Base-by-base conservation (phyloP, 1,140 invertebrate species). In the Lanistes nyassanus region DNA sequence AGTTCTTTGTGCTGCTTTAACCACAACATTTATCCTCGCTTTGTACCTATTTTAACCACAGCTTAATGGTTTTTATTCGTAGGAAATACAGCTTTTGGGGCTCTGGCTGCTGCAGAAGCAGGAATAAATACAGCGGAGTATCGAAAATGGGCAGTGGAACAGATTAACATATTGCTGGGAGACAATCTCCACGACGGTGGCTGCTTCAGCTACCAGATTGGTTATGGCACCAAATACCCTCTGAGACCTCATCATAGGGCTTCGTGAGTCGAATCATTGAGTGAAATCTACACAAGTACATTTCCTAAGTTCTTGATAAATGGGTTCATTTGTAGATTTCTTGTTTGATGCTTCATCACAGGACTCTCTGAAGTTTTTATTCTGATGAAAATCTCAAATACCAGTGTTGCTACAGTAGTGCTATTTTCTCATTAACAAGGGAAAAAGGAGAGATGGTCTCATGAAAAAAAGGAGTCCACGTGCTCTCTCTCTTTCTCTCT, bases 141-240 rank as follows among this genome's bases (percentile, higher is more conserved):
- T 81, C 80, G 89, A 29, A 80, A 88, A 65, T 92, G 92, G 80
- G 92, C 92, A 6, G 86, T 90, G 75, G 79, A 90, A 76, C 93
- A 93, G 85, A 92, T 93, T 56, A 83, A 92, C 79, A 93, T 93
- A 81, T 91, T 92, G 75, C 87, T 93, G 1, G 92, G 92, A 3
- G 89, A 91, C 69, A 87, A 87, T 79, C 92, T 92, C 4, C 86
- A 90, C 62, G 92, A 92, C 7, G 73, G 73, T 2, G 73, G 73
- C 37, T 72, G 69, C 68, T 88, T 90, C 60, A 93, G 92, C 80
- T 93, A 89, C 82, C 91, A 93, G 0, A 91, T 93, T 29, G 93
- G 93, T 19, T 93, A 90, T 84, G 93, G 92, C 4, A 83, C 86
- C 56, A 91, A 92, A 82, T 91, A 91, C 68, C 92, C 92, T 0